Evolutionary conservation across 2,888 invertebrate genomes (phyloP).

Genomic region (Electrophaes corylata): DNA sequence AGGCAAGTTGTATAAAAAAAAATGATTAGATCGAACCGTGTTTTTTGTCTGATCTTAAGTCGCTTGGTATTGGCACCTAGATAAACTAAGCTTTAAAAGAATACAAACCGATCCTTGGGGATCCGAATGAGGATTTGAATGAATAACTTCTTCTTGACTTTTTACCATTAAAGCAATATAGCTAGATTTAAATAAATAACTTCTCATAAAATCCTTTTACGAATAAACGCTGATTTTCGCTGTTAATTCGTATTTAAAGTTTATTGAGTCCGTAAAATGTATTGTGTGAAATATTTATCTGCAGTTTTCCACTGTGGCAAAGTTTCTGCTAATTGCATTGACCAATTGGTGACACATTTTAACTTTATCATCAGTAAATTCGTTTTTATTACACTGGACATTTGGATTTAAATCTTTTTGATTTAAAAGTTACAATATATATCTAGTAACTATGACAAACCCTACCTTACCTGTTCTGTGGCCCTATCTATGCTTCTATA

Average conservation of each 20-base stretch:
- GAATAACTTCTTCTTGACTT: too few relatives aligned
- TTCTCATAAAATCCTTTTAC: slow-evolving; percentile 17
- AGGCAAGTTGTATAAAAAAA: too few relatives aligned
- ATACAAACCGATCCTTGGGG: too few relatives aligned
- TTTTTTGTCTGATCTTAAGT: too few relatives aligned
- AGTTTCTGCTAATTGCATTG: slow-evolving; percentile 30
- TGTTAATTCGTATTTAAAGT: slow-evolving; percentile 54
- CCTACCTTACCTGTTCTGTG: too few relatives aligned
- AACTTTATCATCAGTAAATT: slow-evolving; percentile 17
- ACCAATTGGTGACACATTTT: slow-evolving; percentile 20
- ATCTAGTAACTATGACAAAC: too few relatives aligned
- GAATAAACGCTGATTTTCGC: slow-evolving; percentile 40
- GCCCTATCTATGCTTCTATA: too few relatives aligned
- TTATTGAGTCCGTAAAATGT: slow-evolving; percentile 51
- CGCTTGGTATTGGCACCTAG: too few relatives aligned
- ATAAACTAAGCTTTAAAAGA: too few relatives aligned
- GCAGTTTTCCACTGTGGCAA: slow-evolving; percentile 18
- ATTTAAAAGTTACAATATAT: not conserved
- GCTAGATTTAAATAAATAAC: slow-evolving; percentile 12
- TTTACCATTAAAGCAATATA: not conserved
- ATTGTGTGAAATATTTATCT: slow-evolving; percentile 50
- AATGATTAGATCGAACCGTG: too few relatives aligned
- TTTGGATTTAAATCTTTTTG: not conserved
- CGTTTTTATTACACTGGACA: slow-evolving; percentile 23
- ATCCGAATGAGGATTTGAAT: too few relatives aligned